Percentiles rank a stretch among this genome's conserved stretches.
Evolutionary conservation across 2,888 invertebrate genomes (phyloP).

Genomic region (Notocelia uddmanniana): DNA sequence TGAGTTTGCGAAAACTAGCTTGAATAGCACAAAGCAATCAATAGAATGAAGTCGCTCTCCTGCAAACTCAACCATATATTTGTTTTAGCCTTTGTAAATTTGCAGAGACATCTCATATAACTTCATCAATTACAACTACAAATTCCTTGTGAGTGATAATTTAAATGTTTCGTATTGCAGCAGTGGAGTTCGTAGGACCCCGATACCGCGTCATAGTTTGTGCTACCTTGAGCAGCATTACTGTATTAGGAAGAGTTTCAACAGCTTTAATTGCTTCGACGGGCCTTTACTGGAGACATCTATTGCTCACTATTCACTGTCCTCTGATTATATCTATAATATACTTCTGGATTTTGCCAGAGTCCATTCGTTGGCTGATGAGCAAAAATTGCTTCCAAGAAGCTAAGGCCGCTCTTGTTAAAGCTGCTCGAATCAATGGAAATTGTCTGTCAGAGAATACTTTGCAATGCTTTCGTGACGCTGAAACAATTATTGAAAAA

Average conservation of each 20-base stretch:
- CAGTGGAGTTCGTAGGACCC: constrained; percentile 88
- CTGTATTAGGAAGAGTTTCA: constrained; percentile 87
- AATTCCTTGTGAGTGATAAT: not conserved
- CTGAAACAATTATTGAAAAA: not conserved
- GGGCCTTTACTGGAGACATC: constrained; percentile 86
- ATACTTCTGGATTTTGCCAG: constrained; percentile 87
- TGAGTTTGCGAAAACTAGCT: too few species aligned
- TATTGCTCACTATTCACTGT: constrained; percentile 86
- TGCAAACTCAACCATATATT: too few species aligned
- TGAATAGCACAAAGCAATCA: too few species aligned
- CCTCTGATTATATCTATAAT: constrained; percentile 86
- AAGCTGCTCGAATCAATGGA: constrained; percentile 84
- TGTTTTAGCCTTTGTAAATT: too few species aligned
- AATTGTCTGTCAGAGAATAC: constrained; percentile 67
- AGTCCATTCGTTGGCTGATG: constrained; percentile 87
- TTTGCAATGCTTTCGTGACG: constrained; percentile 47
- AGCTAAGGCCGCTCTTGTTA: constrained; percentile 81
- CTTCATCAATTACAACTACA: not conserved
- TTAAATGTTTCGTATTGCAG: constrained; percentile 61
- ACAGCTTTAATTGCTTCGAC: constrained; percentile 87
- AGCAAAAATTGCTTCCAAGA: constrained; percentile 88
- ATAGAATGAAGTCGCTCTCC: too few species aligned
- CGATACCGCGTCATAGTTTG: constrained; percentile 87
- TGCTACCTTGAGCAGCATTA: constrained; percentile 86
- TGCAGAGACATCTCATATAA: too few species aligned